Evolutionary conservation across 2,888 invertebrate genomes (phyloP), one percentile per base, ranked within the genome.

Genomic region (Lithosia quadra): DNA sequence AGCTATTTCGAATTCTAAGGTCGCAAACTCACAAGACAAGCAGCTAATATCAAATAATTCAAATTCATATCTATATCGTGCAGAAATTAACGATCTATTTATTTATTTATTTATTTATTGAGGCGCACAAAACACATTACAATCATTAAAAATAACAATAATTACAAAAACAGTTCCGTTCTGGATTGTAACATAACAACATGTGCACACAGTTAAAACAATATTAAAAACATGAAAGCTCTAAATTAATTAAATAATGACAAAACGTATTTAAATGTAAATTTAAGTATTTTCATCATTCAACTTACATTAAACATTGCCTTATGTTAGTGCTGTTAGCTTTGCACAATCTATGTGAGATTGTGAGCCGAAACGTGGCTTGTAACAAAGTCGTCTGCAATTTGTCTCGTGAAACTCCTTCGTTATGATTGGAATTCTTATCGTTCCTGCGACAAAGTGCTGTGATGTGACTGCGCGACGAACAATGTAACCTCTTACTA

Each of bases 351-450:
- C 65, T 72, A 57, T 66, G 75, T 72, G 65, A 77, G 69, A 69
- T 60, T 66, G 71, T 71, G 77, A 74, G 77, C 74, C 76, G 72
- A 72, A 72, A 78, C 77, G 75, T 78, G 67, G n/a, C 63, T 80
- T 75, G 79, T 85, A 82, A 86, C 84, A 84, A 84, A 88, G 86
- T 89, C 85, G 85, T 86, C 84, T 88, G 83, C 87, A 88, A 89
- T 90, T 89, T 89, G 89, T 90, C 87, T 88, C 84, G 78, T 71
- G 72, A 82, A 81, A 81, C 84, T 81, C 76, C 79, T 74, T 72
- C 80, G 79, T 69, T 83, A 85, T 88, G 88, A 89, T 90, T 88
- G 89, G 87, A 88, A 90, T 88, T 89, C 88, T 88, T 89, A 83
- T 82, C 84, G 84, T 77, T 86, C 84, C 81, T 83, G 77, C 84